Conservation (phyloP, 2,888 invertebrate species). For the Therioaphis trifolii region DNA sequence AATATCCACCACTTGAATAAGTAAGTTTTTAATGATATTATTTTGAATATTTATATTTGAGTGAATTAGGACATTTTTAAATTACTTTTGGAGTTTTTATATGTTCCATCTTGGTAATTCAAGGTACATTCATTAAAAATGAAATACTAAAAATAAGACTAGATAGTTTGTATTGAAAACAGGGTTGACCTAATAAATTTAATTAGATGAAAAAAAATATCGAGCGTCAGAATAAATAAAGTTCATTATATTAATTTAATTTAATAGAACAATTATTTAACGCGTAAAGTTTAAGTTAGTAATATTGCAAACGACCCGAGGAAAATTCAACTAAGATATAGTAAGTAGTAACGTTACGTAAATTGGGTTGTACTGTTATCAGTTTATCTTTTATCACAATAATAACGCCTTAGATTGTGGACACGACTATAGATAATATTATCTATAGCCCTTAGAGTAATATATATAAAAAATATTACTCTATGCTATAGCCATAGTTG, state of each 20-base stretch:
- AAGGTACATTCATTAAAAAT: constrained; percentile 31
- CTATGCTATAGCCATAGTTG: too few relatives aligned
- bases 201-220: too few relatives aligned
- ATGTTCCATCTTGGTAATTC: constrained; percentile 52
- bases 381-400: constrained; percentile 30
- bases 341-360: neutral
- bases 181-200: neutral
- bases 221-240: neutral
- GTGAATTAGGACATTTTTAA: constrained; percentile 12
- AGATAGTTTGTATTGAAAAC: constrained; percentile 15
- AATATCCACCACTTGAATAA: constrained; percentile 14
- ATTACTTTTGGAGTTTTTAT: constrained; percentile 62
- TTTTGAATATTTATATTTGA: constrained; percentile 9
- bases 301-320: too few relatives aligned
- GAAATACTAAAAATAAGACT: neutral
- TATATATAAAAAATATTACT: too few relatives aligned
- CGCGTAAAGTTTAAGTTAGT: too few relatives aligned
- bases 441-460: too few relatives aligned
- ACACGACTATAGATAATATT: too few relatives aligned
- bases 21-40: constrained; percentile 13
- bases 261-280: neutral
- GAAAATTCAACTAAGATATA: too few relatives aligned
- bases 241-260: neutral
- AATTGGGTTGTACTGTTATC: neutral
- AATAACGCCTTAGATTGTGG: too few relatives aligned